Base-by-base conservation (phyloP, 2,113 vertebrate genomes). In the Vulpes ferrilata region DNA sequence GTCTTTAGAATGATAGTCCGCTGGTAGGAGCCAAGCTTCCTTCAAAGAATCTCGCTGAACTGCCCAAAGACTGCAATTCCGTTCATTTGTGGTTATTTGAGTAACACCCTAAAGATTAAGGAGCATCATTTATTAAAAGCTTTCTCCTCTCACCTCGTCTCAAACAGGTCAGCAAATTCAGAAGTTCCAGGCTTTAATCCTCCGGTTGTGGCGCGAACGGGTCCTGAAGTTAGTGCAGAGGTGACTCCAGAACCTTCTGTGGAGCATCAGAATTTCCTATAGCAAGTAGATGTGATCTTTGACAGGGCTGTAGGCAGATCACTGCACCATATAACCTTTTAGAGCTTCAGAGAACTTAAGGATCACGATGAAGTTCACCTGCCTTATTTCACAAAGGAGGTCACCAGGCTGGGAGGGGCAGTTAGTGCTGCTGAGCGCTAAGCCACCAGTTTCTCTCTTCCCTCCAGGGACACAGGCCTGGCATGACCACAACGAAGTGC, bases 31-130 rank as follows among this genome's bases (percentile, higher is more conserved):
- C 79, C 94, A 97, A 86, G 22, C 69, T 87, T 80, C 88, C 82
- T 83, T 53, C 79, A 76, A 97, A 89, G 79, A 97, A 97, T 78
- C 95, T 96, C 59, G 0, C 85, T 89, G 13, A 93, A 96, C 84
- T 64, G 86, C 89, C 86, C 89, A 71, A 93, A 93, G 32, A 83
- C 64, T 80, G 83, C 48, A 86, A 76, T 96, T 96, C 73, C 65
- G 83, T 91, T 81, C 89, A 71, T 80, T 95, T 83, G 57, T 59
- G 11, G 74, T 83, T 91, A 91, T 78, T 82, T 95, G 51, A 93
- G 30, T 71, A 96, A 83, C 95, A 69, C 22, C 53, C 69, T 59
- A 81, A 94, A 97, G 88, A 96, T 67, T 74, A 79, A 53, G 30
- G 51, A 92, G 35, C 79, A 22, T 93, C 86, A 15, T 74, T 92